Evolutionary conservation across 2,113 vertebrate genomes (phyloP).

Genomic region (Mesoclemmys tuberculata): DNA sequence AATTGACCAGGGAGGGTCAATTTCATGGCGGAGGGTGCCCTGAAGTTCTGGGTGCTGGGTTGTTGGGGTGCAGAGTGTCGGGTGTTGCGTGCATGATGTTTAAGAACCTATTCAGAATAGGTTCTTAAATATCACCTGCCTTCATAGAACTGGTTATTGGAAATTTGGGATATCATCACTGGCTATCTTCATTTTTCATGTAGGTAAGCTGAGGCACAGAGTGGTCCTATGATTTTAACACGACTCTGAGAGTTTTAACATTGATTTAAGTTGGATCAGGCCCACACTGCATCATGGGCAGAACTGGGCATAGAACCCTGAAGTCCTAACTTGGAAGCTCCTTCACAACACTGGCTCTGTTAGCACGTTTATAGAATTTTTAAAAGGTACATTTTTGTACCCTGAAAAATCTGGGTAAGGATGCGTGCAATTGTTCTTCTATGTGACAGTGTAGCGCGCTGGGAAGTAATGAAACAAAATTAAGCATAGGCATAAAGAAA

Average conservation of each 20-base stretch:
- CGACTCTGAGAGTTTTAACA: not conserved
- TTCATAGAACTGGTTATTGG: too few species aligned
- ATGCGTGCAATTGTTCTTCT: not conserved
- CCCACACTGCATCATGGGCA: not conserved
- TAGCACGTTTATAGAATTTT: not conserved
- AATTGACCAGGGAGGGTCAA: too few species aligned
- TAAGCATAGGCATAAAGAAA: slow-evolving; percentile 35
- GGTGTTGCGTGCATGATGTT: too few species aligned
- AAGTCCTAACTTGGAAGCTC: not conserved
- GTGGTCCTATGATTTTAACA: not conserved
- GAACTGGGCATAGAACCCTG: not conserved
- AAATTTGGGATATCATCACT: too few species aligned
- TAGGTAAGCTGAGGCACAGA: not conserved
- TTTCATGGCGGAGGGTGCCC: too few species aligned
- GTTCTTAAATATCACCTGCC: too few species aligned
- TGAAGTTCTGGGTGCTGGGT: too few species aligned
- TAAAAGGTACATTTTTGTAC: not conserved
- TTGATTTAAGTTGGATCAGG: not conserved
- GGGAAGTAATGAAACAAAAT: slow-evolving; percentile 39
- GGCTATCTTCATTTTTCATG: not conserved
- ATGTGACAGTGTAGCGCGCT: not conserved
- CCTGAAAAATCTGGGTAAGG: not conserved
- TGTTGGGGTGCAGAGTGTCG: too few species aligned
- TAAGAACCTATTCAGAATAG: too few species aligned
- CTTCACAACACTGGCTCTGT: not conserved